Conservation (phyloP, 1,140 invertebrate species). For the Pseudomyrmex gracilis region DNA sequence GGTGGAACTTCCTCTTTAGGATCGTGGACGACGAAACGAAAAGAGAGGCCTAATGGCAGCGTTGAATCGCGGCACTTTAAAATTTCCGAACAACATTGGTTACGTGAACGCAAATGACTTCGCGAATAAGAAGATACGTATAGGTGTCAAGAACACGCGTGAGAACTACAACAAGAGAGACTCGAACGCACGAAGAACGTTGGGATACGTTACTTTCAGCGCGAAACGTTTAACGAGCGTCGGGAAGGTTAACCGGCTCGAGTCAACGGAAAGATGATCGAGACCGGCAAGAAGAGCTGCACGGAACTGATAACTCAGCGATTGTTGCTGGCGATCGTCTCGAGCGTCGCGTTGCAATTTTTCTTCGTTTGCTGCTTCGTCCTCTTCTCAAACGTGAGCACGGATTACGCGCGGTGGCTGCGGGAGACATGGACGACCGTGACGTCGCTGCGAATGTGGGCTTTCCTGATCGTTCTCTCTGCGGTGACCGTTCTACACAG, state of each 20-base stretch:
- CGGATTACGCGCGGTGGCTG: constrained; percentile 86
- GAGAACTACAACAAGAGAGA: not conserved
- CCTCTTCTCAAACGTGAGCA: constrained; percentile 85
- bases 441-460: constrained; percentile 86
- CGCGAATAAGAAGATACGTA: not conserved
- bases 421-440: constrained; percentile 83
- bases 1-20: too few relatives aligned
- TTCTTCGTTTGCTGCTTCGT: constrained; percentile 85
- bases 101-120: not conserved
- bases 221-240: not conserved
- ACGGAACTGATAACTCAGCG: constrained; percentile 84
- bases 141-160: not conserved
- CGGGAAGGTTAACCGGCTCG: constrained; percentile 42
- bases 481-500: constrained; percentile 86
- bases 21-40: not conserved
- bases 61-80: not conserved
- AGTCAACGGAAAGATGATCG: constrained; percentile 59
- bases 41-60: not conserved
- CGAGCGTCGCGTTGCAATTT: constrained; percentile 85
- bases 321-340: constrained; percentile 83
- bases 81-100: not conserved
- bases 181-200: not conserved
- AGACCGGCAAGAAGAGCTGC: constrained; percentile 71
- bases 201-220: not conserved
- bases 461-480: constrained; percentile 86